Evolutionary conservation across 2,888 invertebrate genomes (phyloP).

Genomic region (Drymonia ruficornis): DNA sequence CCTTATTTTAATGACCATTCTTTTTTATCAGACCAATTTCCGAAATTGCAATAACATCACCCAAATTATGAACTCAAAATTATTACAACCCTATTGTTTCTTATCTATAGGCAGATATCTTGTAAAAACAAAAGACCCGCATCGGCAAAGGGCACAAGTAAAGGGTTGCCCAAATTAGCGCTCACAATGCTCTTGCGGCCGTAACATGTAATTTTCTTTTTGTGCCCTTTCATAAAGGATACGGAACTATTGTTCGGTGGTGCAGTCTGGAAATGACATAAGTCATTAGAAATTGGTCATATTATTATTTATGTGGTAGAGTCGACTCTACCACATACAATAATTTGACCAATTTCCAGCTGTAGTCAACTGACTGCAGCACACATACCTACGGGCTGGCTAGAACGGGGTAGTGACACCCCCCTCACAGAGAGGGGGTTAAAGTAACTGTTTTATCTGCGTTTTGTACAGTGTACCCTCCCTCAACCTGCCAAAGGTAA

Average conservation of each 20-base stretch:
- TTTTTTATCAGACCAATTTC: no score
- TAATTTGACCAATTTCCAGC: no score
- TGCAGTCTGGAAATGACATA: slow-evolving; percentile 44
- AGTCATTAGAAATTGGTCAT: slow-evolving; percentile 23
- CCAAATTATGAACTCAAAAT: not conserved
- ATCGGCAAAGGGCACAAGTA: slow-evolving; percentile 36
- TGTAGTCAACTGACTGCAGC: no score
- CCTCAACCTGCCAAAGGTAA: no score
- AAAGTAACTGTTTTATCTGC: no score
- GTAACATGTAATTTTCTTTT: slow-evolving; percentile 71
- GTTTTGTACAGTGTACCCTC: no score
- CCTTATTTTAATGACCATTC: no score
- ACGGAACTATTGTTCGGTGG: slow-evolving; percentile 35
- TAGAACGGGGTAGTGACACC: no score
- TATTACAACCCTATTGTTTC: not conserved
- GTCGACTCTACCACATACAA: no score
- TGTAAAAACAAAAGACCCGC: slow-evolving; percentile 36
- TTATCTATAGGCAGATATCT: slow-evolving; percentile 29
- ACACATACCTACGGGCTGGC: no score
- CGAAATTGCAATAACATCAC: not conserved
- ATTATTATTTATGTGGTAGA: not conserved
- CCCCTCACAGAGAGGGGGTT: no score
- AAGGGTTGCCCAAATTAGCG: slow-evolving; percentile 72
- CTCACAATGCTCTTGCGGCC: slow-evolving; percentile 55
- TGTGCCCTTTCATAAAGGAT: slow-evolving; percentile 55